Conservation (phyloP, 1,140 invertebrate species). For the Macrobrachium rosenbergii region DNA sequence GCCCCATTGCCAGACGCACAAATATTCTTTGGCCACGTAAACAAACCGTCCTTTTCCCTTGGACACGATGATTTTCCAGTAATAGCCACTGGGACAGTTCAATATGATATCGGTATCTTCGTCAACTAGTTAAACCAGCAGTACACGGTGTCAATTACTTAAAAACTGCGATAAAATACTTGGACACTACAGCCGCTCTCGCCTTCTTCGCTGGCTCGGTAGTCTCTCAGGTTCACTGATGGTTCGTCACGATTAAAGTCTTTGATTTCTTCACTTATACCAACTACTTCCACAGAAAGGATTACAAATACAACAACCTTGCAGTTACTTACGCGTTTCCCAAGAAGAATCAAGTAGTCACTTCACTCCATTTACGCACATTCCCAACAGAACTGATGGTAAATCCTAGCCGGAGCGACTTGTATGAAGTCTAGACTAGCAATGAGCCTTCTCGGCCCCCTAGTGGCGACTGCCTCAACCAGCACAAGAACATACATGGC, state of each 20-base stretch:
- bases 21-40: conserved; percentile 36
- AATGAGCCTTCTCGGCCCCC: conserved; percentile 62
- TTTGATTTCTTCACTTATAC: conserved; percentile 53
- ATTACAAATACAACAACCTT: conserved; percentile 28
- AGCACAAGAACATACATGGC: conserved; percentile 63
- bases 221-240: conserved; percentile 60
- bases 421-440: conserved; percentile 61
- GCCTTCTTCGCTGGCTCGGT: conserved; percentile 60
- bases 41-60: conserved; percentile 35
- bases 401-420: conserved; percentile 62
- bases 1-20: conserved; percentile 46
- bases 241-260: conserved; percentile 60
- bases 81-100: not conserved
- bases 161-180: conserved; percentile 34
- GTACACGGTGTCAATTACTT: too few species aligned
- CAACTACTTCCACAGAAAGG: conserved; percentile 9
- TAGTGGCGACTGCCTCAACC: conserved; percentile 59
- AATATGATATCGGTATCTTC: not conserved
- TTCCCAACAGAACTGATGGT: conserved; percentile 61
- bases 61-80: conserved; percentile 8
- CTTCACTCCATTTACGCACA: conserved; percentile 63
- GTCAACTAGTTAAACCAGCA: too few species aligned
- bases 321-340: conserved; percentile 64
- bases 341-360: conserved; percentile 56
- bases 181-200: conserved; percentile 42